Base-by-base conservation (phyloP, 2,888 invertebrate genomes). In the Sinohyriopsis cumingii region DNA sequence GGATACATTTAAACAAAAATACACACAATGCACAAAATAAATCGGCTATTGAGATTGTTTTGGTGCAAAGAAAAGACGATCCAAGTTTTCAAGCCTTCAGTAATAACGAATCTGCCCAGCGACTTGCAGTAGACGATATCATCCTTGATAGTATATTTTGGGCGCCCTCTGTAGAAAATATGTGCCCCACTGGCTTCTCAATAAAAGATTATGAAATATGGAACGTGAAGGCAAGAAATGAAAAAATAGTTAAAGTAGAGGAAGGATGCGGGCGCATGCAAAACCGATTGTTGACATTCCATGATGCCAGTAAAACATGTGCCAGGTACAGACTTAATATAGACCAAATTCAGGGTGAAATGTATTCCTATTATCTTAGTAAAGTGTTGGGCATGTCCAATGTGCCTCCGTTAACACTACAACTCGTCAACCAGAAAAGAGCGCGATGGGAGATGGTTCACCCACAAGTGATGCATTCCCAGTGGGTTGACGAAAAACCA, bases 341-440 rank as follows among this genome's bases (percentile, higher is more conserved):
- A 64, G 96, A 96, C 86, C 96, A 96, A 90, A 95, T 96, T 71
- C 96, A 96, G 90, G 96, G 96, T 19, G 96, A 96, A 89, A 93
- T 96, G 1, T 96, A 95, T 89, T 95, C 95, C 84, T 96, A 95
- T 86, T 95, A 95, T 86, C 92, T 96, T 15, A 95, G 94, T 1
- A 93, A 93, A 77, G 84, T 95, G 55, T 90, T 96, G 22, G 93
- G 94, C 79, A 91, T 96, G 68, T 92, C 75, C 61, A 83, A 94
- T 0, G 95, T 96, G 88, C 90, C 96, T 76, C 95, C 95, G 0
- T 94, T 95, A 20, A 93, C 94, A 0, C 92, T 95, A 25, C 93
- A 93, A 81, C 92, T 94, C 55, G 94, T 90, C 33, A 83, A 88
- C 61, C 67, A 81, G 19, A 69, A 76, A 18, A 72, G 93, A 69